Base-by-base conservation (phyloP, 2,797 vertebrate genomes). In the Molothrus ater region DNA sequence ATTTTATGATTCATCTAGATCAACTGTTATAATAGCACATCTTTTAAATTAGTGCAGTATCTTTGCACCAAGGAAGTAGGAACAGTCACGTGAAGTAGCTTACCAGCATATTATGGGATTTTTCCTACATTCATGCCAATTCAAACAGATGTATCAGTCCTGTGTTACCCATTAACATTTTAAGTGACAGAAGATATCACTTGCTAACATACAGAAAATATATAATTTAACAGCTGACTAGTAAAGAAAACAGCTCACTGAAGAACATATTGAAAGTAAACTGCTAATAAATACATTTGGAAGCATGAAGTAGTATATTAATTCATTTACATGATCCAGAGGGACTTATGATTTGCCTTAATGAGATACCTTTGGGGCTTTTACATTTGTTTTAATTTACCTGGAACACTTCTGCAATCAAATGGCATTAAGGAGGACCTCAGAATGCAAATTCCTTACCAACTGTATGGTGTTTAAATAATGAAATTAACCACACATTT, bases 131-230 rank as follows among this genome's bases (percentile, higher is more conserved):
- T 75, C 75, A 60, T 59, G 80, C 86, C 84, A 92, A 31, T 81
- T 93, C 61, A 71, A 94, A 80, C 76, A 90, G 95, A 87, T 90
- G 45, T 69, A 89, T 95, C 88, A 69, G 28, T 86, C 75, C 45
- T 74, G 71, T 32, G 70, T 60, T 80, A 82, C 59, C 38, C 82
- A 75, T 90, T 93, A 92, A 93, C 81, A 88, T 95, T 95, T 92
- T 88, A 86, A 86, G 59, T 86, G 36, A 65, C 45, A 80, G 72
- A 95, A 89, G 38, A 69, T 85, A 76, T 31, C 45, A 66, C 78
- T 96, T 95, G 60, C 74, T 94, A 76, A 85, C 70, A 69, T 80
- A 75, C 60, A 76, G 83, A 80, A 79, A 96, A 82, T 86, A 57
- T 61, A 54, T 78, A 81, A 88, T 71, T 90, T 83, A 97, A 92